Evolutionary conservation across 2,797 vertebrate species (phyloP).

Genomic region (Anableps anableps): DNA sequence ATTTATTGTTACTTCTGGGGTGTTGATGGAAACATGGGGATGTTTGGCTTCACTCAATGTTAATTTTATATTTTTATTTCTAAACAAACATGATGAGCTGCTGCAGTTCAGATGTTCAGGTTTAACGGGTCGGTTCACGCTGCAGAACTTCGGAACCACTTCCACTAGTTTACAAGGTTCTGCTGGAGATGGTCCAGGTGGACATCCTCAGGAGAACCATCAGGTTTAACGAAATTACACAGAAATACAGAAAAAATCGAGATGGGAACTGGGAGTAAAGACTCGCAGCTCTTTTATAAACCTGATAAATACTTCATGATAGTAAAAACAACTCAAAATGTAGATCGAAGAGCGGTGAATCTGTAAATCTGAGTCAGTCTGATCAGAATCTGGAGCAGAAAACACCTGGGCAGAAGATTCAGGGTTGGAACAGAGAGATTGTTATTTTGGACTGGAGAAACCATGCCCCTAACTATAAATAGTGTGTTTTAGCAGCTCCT

Average conservation of each 20-base stretch:
- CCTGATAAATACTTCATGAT: neutral
- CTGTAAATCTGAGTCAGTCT: neutral
- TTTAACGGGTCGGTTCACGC: constrained; percentile 33
- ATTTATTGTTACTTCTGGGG: constrained; percentile 49
- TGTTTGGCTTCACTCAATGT: constrained; percentile 39
- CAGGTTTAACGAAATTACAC: neutral
- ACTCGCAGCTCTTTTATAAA: neutral
- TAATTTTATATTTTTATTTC: constrained; percentile 27
- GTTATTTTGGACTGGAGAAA: neutral
- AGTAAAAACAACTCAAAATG: neutral
- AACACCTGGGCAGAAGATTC: neutral
- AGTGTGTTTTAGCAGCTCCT: neutral
- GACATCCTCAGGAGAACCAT: neutral
- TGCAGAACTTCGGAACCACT: neutral
- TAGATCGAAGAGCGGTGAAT: neutral
- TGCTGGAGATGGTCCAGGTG: neutral
- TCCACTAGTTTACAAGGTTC: neutral
- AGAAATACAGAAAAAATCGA: neutral
- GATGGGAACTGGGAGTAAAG: neutral
- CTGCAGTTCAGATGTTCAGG: constrained; percentile 30
- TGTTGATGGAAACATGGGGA: constrained; percentile 19
- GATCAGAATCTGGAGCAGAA: neutral
- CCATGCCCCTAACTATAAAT: neutral
- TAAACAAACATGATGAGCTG: constrained; percentile 11
- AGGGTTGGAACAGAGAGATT: neutral